These are phyloP conservation scores for Ophioninae sp. DNA, from an alignment of 2,888 invertebrate species.

Conservation along the genomic window DNA sequence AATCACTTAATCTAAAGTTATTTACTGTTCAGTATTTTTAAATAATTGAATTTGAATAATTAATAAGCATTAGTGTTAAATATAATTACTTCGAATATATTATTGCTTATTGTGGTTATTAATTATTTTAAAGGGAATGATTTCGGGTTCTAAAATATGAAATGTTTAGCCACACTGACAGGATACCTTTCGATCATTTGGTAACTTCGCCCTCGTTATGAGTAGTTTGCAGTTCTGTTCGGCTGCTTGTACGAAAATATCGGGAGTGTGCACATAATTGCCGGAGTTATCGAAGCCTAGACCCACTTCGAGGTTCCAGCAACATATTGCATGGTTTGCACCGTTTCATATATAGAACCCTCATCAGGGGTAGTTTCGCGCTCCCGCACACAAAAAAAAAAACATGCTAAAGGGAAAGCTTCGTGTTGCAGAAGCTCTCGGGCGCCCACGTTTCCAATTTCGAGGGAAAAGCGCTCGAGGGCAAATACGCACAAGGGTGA, in stretches of 20 bases:
- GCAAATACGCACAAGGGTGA: slow-evolving; percentile 51
- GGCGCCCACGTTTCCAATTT: slow-evolving; percentile 53
- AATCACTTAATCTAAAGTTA: background rate
- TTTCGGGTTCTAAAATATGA: background rate
- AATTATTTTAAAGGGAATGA: background rate
- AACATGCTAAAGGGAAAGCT: background rate
- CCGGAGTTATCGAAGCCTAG: slow-evolving; percentile 40
- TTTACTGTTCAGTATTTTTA: background rate
- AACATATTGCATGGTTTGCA: slow-evolving; percentile 20
- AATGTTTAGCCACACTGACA: background rate
- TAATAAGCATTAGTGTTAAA: too few species aligned
- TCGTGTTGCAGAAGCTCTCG: slow-evolving; percentile 30
- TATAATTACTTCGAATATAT: background rate
- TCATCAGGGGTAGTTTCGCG: slow-evolving; percentile 9
- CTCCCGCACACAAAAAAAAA: slow-evolving; percentile 4
- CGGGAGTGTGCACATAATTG: slow-evolving; percentile 55
- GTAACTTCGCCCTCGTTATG: background rate
- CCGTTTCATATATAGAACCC: slow-evolving; percentile 13
- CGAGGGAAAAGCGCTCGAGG: slow-evolving; percentile 56
- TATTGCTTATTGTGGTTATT: background rate
- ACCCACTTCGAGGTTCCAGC: slow-evolving; percentile 8
- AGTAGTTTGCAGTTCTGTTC: slow-evolving; percentile 13
- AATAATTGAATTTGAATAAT: background rate
- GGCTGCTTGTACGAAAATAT: slow-evolving; percentile 43
- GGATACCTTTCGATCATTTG: background rate